phyloP scores from a whole-genome alignment of 2,113 vertebrate species.

The Engraulis encrasicolus region DNA sequence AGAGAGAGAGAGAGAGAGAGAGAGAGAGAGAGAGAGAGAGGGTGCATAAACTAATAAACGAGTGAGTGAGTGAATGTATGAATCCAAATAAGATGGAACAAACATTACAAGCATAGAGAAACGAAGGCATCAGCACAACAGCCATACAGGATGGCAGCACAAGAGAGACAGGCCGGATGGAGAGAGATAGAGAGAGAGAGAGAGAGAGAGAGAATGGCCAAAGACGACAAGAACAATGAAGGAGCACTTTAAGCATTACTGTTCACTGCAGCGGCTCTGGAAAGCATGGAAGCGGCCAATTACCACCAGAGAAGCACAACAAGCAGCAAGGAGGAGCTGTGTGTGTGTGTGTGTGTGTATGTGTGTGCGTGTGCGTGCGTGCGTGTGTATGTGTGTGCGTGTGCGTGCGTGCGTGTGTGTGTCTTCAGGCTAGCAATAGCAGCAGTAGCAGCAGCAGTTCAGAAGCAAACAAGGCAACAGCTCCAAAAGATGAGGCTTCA shows the following conservation, averaged over 20 bases:
- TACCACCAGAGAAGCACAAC: neutral
- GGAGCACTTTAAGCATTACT: too few species aligned
- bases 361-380: neutral
- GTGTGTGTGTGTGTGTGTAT: neutral
- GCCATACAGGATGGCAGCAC: too few species aligned
- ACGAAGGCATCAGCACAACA: too few species aligned
- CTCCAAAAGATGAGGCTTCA: too few species aligned
- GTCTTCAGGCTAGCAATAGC: too few species aligned
- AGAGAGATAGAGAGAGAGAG: constrained; percentile 25
- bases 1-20: constrained; percentile 29
- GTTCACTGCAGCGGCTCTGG: neutral
- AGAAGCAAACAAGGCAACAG: too few species aligned
- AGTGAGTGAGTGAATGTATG: too few species aligned
- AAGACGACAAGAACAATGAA: too few species aligned
- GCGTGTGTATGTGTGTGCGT: neutral
- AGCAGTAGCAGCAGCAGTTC: too few species aligned
- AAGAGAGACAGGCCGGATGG: neutral
- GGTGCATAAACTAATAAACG: neutral
- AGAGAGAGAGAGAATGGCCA: neutral
- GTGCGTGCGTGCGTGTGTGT: neutral
- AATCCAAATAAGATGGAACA: too few species aligned
- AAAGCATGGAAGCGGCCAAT: neutral
- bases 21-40: constrained; percentile 29
- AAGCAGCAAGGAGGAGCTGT: neutral
- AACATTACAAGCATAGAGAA: too few species aligned